A percentile compares a stretch with the other conserved stretches of the same genome.
These are phyloP conservation scores for Lasioglossum vierecki DNA, from an alignment of 2,888 invertebrate species.

Conservation along the genomic window DNA sequence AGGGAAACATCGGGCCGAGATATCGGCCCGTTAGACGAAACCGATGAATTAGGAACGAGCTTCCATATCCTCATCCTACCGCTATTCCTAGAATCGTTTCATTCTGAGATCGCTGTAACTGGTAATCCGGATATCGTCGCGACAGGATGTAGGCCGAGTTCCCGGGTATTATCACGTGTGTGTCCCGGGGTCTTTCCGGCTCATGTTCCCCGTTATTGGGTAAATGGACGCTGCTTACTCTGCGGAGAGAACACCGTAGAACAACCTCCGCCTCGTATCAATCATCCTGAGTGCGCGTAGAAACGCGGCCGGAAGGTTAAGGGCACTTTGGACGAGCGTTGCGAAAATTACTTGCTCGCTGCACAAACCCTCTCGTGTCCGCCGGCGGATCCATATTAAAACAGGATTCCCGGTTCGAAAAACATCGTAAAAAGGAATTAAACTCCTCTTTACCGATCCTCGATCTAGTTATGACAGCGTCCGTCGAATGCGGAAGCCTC, in stretches of 20 bases:
- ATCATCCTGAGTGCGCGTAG: constrained; percentile 7
- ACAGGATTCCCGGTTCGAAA: background rate
- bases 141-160: background rate
- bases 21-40: constrained; percentile 28
- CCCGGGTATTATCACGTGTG: background rate
- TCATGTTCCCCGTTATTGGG: constrained; percentile 11
- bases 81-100: background rate
- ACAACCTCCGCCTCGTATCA: constrained; percentile 9
- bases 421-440: background rate
- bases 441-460: background rate
- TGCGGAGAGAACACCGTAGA: background rate
- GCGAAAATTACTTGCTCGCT: constrained; percentile 10
- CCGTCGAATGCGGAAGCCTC: background rate
- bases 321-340: background rate
- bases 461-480: background rate
- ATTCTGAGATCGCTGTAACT: background rate
- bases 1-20: constrained; percentile 21
- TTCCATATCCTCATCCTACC: background rate
- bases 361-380: background rate
- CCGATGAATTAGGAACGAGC: constrained; percentile 15
- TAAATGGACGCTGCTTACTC: constrained; percentile 12
- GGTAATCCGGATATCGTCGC: background rate
- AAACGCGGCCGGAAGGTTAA: constrained; percentile 1
- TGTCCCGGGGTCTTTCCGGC: background rate
- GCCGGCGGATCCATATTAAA: background rate